These are phyloP conservation scores for Eulemur albifrons DNA, from an alignment of 2,797 vertebrate species.

Conservation along the genomic window DNA sequence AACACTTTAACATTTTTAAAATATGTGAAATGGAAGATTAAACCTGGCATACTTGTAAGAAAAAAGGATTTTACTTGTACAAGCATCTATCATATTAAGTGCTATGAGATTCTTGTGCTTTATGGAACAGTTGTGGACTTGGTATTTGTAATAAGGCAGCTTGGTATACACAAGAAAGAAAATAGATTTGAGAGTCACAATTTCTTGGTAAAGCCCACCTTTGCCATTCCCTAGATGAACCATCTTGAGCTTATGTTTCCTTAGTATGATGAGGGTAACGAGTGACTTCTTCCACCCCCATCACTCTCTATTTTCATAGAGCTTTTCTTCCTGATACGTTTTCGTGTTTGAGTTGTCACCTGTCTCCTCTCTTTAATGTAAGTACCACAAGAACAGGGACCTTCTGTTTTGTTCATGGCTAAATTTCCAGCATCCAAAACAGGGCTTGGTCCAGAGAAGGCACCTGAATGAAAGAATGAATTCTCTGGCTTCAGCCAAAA, in stretches of 20 bases:
- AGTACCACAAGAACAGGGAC: neutral
- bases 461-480: neutral
- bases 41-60: neutral
- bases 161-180: neutral
- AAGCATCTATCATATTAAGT: neutral
- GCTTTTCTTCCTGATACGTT: neutral
- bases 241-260: neutral
- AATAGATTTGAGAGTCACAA: neutral
- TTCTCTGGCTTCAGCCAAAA: neutral
- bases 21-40: neutral
- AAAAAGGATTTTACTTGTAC: neutral
- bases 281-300: neutral
- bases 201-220: neutral
- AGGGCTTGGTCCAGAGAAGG: neutral
- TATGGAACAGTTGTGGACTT: neutral
- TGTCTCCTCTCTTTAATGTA: neutral
- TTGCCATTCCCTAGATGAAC: neutral
- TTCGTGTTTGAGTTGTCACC: neutral
- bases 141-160: neutral
- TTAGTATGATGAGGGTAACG: neutral
- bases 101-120: neutral
- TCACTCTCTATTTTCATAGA: neutral
- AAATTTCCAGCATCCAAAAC: neutral
- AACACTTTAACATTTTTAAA: neutral
- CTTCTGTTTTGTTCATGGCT: neutral